These are phyloP conservation scores for Enteromius unitaeniatus DNA, from an alignment of 2,797 vertebrate species.

Conservation along the genomic window DNA sequence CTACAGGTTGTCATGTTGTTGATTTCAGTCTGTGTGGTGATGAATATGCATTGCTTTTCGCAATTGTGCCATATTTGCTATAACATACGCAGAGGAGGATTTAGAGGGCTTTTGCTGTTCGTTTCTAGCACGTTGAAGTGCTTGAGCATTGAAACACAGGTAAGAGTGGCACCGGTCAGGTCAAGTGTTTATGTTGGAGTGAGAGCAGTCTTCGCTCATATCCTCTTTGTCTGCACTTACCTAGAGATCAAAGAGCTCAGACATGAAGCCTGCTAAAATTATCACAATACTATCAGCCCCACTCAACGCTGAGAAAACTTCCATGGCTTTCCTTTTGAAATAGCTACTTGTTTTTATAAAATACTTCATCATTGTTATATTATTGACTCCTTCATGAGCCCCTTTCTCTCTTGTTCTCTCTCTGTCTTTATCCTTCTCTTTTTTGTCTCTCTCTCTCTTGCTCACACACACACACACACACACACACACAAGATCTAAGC, in stretches of 20 bases:
- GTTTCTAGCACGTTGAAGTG: conserved; percentile 51
- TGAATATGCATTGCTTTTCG: conserved; percentile 53
- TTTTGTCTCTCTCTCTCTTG: background rate
- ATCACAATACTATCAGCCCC: conserved; percentile 47
- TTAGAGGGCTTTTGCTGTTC: conserved; percentile 43
- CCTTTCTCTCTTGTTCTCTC: conserved; percentile 28
- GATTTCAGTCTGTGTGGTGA: conserved; percentile 15
- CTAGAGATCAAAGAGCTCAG: conserved; percentile 58
- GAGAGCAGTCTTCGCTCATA: conserved; percentile 52
- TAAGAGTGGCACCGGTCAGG: conserved; percentile 56
- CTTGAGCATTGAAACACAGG: conserved; percentile 56
- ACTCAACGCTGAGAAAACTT: conserved; percentile 50
- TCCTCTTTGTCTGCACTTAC: conserved; percentile 58
- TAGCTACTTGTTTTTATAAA: conserved; percentile 55
- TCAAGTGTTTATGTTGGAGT: conserved; percentile 63
- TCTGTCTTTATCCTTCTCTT: conserved; percentile 22
- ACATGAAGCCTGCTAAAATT: conserved; percentile 52
- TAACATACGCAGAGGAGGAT: conserved; percentile 49
- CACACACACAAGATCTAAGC: conserved; percentile 55
- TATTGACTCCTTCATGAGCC: conserved; percentile 14
- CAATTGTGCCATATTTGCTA: conserved; percentile 46
- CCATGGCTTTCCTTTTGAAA: conserved; percentile 44
- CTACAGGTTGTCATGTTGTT: background rate
- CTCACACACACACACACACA: conserved; percentile 18
- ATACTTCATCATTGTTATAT: conserved; percentile 54